Evolutionary conservation across 2,888 invertebrate species (phyloP).

Genomic region (Dendrolimus houi): DNA sequence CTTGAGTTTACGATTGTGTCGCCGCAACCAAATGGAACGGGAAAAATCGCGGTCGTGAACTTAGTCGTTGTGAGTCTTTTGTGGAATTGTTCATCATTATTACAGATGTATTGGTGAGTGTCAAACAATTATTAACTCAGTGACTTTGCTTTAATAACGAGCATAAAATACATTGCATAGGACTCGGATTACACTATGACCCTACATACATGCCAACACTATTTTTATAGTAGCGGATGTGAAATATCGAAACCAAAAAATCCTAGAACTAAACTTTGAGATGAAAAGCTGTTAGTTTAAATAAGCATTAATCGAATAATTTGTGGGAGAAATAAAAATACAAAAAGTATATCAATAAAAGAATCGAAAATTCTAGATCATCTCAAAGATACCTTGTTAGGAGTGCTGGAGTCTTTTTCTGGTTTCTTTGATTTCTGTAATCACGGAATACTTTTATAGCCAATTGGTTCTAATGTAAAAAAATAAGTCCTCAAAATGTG

Average conservation of each 20-base stretch:
- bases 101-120: no score
- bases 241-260: slow-evolving; percentile 31
- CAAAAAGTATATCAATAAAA: slow-evolving; percentile 18
- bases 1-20: no score
- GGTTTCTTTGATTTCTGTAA: slow-evolving; percentile 89
- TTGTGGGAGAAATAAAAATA: slow-evolving; percentile 25
- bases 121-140: no score
- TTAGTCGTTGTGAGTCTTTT: no score
- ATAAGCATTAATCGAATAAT: slow-evolving; percentile 22
- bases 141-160: no score
- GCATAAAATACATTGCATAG: no score
- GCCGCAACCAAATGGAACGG: no score
- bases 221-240: slow-evolving; percentile 16
- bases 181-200: slow-evolving; percentile 32
- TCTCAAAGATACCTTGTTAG: slow-evolving; percentile 80
- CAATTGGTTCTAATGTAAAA: slow-evolving; percentile 13
- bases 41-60: no score
- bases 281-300: slow-evolving; percentile 36
- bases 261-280: slow-evolving; percentile 28
- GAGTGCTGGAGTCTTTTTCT: slow-evolving; percentile 82
- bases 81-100: no score
- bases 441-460: slow-evolving; percentile 39
- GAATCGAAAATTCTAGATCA: slow-evolving; percentile 23
- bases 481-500: no score
- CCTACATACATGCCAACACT: slow-evolving; percentile 29